These are phyloP conservation scores for Lagocephalus sceleratus DNA, from an alignment of 2,797 vertebrate species.

Conservation along the genomic window DNA sequence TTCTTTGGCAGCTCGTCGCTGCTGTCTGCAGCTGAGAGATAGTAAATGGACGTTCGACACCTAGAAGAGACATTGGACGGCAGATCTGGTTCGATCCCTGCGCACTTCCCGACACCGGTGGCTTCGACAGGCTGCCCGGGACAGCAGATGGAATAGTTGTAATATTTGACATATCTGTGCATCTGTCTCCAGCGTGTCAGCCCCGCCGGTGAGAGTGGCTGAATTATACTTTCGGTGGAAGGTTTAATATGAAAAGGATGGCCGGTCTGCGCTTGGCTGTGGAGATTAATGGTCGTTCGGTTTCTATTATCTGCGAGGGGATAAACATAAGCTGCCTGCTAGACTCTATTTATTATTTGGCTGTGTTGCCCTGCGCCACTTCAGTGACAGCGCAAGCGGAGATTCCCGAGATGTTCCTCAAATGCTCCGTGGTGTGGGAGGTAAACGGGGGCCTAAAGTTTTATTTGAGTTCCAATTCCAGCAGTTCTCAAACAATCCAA, in stretches of 20 bases:
- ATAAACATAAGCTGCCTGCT: slow-evolving; percentile 10
- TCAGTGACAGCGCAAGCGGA: too few species aligned
- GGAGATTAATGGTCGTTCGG: slow-evolving; percentile 13
- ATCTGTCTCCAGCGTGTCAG: background rate
- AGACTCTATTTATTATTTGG: too few species aligned
- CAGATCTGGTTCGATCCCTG: background rate
- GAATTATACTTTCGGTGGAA: too few species aligned
- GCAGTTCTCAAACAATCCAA: too few species aligned
- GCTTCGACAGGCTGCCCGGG: slow-evolving; percentile 3
- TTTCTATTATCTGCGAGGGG: slow-evolving; percentile 13
- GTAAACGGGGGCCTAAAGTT: background rate
- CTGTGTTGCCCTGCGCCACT: too few species aligned
- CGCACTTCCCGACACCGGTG: background rate
- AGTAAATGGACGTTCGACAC: too few species aligned
- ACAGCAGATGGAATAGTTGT: background rate
- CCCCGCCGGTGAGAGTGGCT: too few species aligned
- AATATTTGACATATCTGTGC: slow-evolving; percentile 12
- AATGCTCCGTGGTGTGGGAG: too few species aligned
- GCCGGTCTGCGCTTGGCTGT: slow-evolving; percentile 7
- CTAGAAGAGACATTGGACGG: background rate
- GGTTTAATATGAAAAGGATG: background rate
- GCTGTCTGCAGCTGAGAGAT: background rate
- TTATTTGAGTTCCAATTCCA: background rate
- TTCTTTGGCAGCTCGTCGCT: background rate
- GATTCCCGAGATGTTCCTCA: too few species aligned